Evolutionary conservation across 2,113 vertebrate species (phyloP).

Genomic region (Limanda limanda): DNA sequence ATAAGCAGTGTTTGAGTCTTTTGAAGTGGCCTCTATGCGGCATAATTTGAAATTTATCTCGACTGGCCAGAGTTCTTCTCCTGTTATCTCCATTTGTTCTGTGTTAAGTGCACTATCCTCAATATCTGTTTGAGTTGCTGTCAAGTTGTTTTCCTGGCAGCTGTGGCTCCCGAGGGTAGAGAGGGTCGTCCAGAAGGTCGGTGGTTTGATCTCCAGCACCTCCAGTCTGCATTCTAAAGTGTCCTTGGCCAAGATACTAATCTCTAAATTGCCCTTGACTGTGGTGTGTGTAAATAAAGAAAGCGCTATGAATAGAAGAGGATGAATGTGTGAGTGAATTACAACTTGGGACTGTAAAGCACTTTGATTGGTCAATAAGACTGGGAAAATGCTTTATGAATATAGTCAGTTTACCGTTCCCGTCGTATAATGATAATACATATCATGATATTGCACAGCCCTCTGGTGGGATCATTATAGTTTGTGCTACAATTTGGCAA

Average conservation of each 20-base stretch:
- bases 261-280: too few species aligned
- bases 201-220: neutral
- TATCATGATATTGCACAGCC: neutral
- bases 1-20: too few species aligned
- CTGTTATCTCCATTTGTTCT: neutral
- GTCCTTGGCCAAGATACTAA: too few species aligned
- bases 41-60: neutral
- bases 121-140: neutral
- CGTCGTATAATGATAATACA: neutral
- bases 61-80: neutral
- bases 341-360: neutral
- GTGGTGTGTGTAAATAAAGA: neutral
- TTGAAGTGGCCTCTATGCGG: neutral
- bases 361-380: neutral
- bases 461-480: neutral
- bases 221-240: neutral
- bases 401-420: neutral
- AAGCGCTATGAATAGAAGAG: neutral
- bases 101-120: neutral
- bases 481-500: neutral
- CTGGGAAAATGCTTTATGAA: neutral
- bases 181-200: neutral
- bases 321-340: neutral
- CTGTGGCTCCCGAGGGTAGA: neutral
- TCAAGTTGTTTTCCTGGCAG: neutral